Evolutionary conservation across 2,113 vertebrate genomes (phyloP).

Genomic region (Pituophis catenifer): DNA sequence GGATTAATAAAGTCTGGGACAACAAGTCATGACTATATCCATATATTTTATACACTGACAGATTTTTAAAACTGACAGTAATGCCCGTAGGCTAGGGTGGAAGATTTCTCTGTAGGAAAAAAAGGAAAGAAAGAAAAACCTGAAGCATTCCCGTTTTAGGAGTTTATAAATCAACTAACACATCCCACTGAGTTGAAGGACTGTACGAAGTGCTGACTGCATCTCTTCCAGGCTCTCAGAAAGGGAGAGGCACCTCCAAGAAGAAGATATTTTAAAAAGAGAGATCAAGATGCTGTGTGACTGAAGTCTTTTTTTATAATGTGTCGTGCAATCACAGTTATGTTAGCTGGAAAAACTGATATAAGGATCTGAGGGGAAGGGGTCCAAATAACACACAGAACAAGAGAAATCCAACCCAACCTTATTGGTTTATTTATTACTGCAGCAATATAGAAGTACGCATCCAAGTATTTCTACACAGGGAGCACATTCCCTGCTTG

Average conservation of each 20-base stretch:
- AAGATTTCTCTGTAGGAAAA: constrained; percentile 46
- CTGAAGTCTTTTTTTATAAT: neutral
- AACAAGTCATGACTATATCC: constrained; percentile 64
- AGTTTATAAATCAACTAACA: constrained; percentile 46
- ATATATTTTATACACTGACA: constrained; percentile 55
- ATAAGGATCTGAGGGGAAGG: neutral
- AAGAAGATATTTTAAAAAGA: neutral
- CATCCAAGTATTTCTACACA: neutral
- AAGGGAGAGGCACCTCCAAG: neutral
- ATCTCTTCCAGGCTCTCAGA: constrained; percentile 8
- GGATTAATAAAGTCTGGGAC: constrained; percentile 64
- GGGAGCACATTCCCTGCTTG: neutral
- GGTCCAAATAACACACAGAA: neutral
- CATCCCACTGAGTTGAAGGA: constrained; percentile 18
- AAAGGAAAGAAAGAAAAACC: constrained; percentile 7
- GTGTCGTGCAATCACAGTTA: neutral
- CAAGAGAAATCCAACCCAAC: neutral
- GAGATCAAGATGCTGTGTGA: neutral
- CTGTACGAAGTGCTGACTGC: constrained; percentile 27
- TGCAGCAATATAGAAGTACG: neutral
- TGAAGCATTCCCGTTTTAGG: constrained; percentile 54
- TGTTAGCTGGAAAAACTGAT: neutral
- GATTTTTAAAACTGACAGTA: constrained; percentile 60
- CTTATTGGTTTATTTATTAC: neutral
- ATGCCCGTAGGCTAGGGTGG: constrained; percentile 53